Conservation (phyloP, 2,797 vertebrate genomes). For the Uromys caudimaculatus region DNA sequence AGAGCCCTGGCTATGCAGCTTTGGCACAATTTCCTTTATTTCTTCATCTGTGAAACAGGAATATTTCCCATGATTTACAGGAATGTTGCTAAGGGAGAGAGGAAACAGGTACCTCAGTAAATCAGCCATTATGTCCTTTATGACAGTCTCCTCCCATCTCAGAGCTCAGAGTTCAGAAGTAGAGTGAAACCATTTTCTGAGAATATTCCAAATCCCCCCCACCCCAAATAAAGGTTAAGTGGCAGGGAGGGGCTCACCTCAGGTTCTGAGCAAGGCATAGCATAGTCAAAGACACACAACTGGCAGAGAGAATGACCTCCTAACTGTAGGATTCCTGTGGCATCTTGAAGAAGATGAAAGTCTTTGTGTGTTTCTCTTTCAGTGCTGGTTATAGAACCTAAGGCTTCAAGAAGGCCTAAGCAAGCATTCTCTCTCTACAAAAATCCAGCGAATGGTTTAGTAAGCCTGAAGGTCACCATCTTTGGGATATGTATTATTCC, state of each 20-base stretch:
- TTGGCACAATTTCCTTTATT: not conserved
- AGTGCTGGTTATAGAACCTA: not conserved
- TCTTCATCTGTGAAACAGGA: constrained; percentile 17
- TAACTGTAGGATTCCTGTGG: not conserved
- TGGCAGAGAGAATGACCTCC: not conserved
- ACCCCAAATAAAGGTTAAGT: no score
- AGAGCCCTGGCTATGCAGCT: not conserved
- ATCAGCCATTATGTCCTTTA: constrained; percentile 30
- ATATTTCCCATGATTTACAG: not conserved
- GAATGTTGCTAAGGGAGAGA: not conserved
- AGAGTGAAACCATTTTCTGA: not conserved
- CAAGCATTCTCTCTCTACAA: not conserved
- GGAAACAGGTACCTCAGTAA: not conserved
- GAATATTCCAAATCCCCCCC: constrained; percentile 41
- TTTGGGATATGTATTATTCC: not conserved
- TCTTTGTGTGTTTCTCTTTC: not conserved
- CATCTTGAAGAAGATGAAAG: not conserved
- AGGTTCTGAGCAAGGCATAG: not conserved
- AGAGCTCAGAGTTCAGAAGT: not conserved
- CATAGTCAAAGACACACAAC: not conserved
- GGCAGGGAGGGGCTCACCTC: not conserved
- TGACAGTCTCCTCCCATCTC: not conserved
- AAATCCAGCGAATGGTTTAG: not conserved
- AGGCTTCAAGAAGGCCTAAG: not conserved
- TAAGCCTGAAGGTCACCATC: not conserved